A percentile compares a stretch with the other conserved stretches of the same genome.
phyloP scores from a whole-genome alignment of 2,113 vertebrate species.

The Lepisosteus osseus region DNA sequence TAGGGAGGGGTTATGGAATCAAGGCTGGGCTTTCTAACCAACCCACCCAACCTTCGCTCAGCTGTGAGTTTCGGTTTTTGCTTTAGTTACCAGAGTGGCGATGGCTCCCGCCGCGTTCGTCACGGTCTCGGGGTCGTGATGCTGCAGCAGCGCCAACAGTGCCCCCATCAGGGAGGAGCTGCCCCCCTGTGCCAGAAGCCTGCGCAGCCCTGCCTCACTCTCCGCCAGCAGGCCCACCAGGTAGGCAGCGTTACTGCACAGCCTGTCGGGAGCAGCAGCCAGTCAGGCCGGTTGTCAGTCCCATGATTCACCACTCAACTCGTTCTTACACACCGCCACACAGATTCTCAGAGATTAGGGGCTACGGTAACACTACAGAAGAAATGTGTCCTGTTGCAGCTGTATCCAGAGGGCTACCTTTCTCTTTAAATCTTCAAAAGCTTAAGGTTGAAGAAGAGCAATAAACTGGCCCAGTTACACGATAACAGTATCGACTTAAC shows the following conservation, averaged over 20 bases:
- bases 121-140: slow-evolving; percentile 39
- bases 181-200: slow-evolving; percentile 24
- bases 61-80: too few species aligned
- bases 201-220: slow-evolving; percentile 24
- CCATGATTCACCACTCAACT: too few species aligned
- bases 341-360: neutral
- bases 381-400: neutral
- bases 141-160: slow-evolving; percentile 36
- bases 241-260: slow-evolving; percentile 36
- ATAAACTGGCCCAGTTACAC: too few species aligned
- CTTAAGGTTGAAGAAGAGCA: too few species aligned
- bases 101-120: slow-evolving; percentile 43
- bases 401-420: too few species aligned
- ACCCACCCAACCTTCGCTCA: too few species aligned
- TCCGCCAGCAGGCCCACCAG: slow-evolving; percentile 41
- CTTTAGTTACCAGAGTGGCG: slow-evolving; percentile 39
- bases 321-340: too few species aligned
- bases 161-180: slow-evolving; percentile 25
- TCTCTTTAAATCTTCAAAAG: too few species aligned
- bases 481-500: too few species aligned
- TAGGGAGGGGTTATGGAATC: too few species aligned
- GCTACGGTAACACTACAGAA: neutral
- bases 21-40: too few species aligned
- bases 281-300: too few species aligned
- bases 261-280: slow-evolving; percentile 23